Base-by-base conservation (phyloP, 2,797 vertebrate genomes). In the Myioborus miniatus region DNA sequence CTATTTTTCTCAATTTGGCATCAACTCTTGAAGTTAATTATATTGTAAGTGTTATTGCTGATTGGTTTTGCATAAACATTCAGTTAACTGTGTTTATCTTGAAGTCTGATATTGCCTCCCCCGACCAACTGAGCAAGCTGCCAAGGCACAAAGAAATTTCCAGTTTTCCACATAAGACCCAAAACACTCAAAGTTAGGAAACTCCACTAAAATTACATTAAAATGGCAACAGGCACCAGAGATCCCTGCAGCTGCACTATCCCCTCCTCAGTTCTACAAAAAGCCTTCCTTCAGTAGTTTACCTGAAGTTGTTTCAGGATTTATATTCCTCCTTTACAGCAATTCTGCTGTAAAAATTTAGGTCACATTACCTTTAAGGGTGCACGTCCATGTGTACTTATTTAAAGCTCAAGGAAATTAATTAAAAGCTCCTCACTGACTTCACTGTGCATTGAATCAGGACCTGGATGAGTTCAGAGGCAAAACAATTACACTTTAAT, bases 401-500 rank as follows among this genome's bases (percentile, higher is more conserved):
- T 20, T 95, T 82, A 94, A 96, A 91, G 78, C 86, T 95, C 94
- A 93, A 90, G 89, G 76, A 96, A 95, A 95, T 95, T 95, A 96
- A 97, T 97, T 96, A 96, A 95, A 94, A 97, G 96, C 59, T 96
- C 83, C 83, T 93, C 93, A 82, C 85, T 75, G 74, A 63, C 95
- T 96, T 91, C 94, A 75, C 5, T 22, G 55, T 62, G 53, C 65
- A 70, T 3, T 96, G 92, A 94, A 93, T 94, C 93, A 96, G 90
- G 77, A 93, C 59, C 49, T 76, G 39, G 75, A 77, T 88, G 89
- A 94, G 72, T 95, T 93, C 92, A 94, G 63, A 93, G 69, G 44
- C 87, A 84, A 90, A 88, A 78, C 95, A 95, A 96, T 96, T 94
- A 96, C 59, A 91, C 83, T 84, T 95, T 96, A 95, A 97, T 97